These are phyloP conservation scores for Egretta garzetta DNA, from an alignment of 2,113 vertebrate genomes.

Conservation along the genomic window DNA sequence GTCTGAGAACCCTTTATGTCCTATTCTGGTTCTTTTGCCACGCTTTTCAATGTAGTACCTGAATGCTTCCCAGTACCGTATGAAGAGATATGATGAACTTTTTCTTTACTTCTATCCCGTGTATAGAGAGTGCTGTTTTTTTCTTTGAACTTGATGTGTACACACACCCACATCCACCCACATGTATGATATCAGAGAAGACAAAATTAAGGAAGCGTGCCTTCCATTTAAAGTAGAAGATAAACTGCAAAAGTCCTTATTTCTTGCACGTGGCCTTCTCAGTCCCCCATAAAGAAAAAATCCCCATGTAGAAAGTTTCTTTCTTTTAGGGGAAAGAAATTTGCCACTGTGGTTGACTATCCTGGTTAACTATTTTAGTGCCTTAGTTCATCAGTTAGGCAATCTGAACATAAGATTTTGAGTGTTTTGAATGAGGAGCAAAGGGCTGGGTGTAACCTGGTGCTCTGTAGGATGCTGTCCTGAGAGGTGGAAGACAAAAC, in stretches of 20 bases:
- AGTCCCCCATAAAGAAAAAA: not conserved
- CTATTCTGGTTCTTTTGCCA: not conserved
- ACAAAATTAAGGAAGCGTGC: not conserved
- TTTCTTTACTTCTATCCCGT: not conserved
- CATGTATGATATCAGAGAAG: not conserved
- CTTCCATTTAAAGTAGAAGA: not conserved
- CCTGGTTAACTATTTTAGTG: not conserved
- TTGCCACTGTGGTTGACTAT: not conserved
- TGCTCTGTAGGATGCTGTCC: not conserved
- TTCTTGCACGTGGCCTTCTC: not conserved
- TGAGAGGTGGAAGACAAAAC: not conserved
- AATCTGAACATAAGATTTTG: not conserved
- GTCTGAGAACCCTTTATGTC: not conserved
- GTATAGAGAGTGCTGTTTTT: not conserved
- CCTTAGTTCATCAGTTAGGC: not conserved
- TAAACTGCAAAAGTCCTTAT: not conserved
- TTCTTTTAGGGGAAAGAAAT: not conserved
- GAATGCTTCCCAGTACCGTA: not conserved
- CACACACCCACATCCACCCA: not conserved
- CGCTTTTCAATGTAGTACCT: not conserved
- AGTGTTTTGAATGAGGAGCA: not conserved
- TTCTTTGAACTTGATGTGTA: not conserved
- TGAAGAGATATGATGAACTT: not conserved
- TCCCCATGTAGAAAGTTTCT: not conserved
- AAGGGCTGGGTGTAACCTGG: not conserved